Evolutionary conservation across 1,140 invertebrate genomes (phyloP), one percentile per base, ranked within the genome.

Genomic region (Drosophila subobscura): DNA sequence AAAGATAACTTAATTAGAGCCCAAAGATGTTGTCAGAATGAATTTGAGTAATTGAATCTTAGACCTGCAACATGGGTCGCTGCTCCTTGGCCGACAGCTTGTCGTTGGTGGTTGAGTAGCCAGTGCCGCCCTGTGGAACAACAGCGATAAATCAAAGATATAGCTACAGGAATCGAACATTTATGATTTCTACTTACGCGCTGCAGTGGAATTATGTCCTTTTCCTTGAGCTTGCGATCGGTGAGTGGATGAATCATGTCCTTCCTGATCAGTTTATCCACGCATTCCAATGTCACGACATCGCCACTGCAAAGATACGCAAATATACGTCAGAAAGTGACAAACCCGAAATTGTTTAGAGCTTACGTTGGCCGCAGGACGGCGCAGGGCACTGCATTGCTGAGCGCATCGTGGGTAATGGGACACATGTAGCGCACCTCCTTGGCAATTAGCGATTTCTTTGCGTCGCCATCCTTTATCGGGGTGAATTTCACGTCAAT

Each of bases 241-340:
- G 97, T 98, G 0, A 99, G 93, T 0, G 99, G 99, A 93, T 99
- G 98, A 4, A 97, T 93, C 98, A 97, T 98, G 91, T 99, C 98
- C 90, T 98, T 98, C 84, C 97, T 97, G 47, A 99, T 98, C 4
- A 99, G 93, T 90, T 99, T 99, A 79, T 99, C 98, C 5, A 99
- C 95, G 93, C 98, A 99, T 91, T 99, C 98, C 94, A 98, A 94
- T 8, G 98, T 99, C 0, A 99, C 95, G 16, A 99, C 97, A 93
- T 97, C 95, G n/a, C 99, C 98, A 0, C 90, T 92, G 22, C 10
- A 68, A 78, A n/a, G 5, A 47, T 2, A 56, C 22, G 23, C 27
- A 20, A 37, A 45, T 1, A 6, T 5, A 2, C 40, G 59, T 55
- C 45, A 16, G 6, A 10, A 10, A 5, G 0, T 2, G 2, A 2